Percentiles rank a stretch among this genome's conserved stretches.
Evolutionary conservation across 2,888 invertebrate genomes (phyloP).

Genomic region (Ectemnius cavifrons): DNA sequence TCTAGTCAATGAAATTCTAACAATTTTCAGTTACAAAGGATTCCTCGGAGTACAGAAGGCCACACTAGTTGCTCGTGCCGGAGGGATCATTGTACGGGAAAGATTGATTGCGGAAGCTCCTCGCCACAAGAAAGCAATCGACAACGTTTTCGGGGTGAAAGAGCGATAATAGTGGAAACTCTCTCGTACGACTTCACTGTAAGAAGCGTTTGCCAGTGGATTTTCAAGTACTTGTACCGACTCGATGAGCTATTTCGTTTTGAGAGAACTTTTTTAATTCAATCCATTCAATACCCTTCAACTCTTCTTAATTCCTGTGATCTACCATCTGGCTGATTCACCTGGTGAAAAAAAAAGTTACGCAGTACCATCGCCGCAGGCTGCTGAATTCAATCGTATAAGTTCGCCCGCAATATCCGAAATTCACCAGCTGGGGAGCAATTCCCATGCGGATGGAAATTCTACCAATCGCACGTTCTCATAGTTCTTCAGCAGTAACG

Average conservation of each 20-base stretch:
- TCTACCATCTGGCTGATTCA: not conserved
- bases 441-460: not conserved
- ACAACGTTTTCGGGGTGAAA: not conserved
- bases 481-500: too few species aligned
- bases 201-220: not conserved
- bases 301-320: not conserved
- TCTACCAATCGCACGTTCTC: not conserved
- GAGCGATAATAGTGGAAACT: not conserved
- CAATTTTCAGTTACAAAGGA: too few species aligned
- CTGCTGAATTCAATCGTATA: constrained; percentile 1
- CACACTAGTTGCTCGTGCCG: too few species aligned
- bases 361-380: not conserved
- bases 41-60: too few species aligned
- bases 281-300: not conserved
- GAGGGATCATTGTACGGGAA: not conserved
- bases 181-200: not conserved
- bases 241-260: not conserved
- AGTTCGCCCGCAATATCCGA: not conserved
- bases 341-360: constrained; percentile 3
- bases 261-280: constrained; percentile 1
- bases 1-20: too few species aligned
- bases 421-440: not conserved
- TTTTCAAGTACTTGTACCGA: not conserved
- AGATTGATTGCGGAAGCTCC: not conserved
- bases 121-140: not conserved